phyloP scores from a whole-genome alignment of 2,888 invertebrate genomes.

The Prenolepis imparis region DNA sequence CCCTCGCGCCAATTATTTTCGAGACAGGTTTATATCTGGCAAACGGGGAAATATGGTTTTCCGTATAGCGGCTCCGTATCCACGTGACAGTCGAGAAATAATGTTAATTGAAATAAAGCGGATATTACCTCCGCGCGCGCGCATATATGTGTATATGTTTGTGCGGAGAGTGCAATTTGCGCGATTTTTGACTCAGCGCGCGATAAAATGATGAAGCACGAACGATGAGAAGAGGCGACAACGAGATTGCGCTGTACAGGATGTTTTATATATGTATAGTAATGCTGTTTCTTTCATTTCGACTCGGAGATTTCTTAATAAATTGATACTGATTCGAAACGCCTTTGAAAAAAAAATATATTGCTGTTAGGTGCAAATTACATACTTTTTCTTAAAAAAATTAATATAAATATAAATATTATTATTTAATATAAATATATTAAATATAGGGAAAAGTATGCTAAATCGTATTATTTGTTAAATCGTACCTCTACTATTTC shows the following conservation, averaged over 20 bases:
- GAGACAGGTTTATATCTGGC: conserved; percentile 32
- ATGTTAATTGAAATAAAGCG: conserved; percentile 46
- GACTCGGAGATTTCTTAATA: not conserved
- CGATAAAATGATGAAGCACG: not conserved
- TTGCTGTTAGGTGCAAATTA: too few relatives aligned
- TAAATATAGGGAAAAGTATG: too few relatives aligned
- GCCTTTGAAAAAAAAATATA: not conserved
- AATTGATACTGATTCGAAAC: not conserved
- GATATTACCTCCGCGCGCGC: conserved; percentile 5
- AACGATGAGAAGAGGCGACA: not conserved
- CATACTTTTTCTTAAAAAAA: too few relatives aligned
- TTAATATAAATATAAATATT: too few relatives aligned
- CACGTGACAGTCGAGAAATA: conserved; percentile 36
- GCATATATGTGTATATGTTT: not conserved
- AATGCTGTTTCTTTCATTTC: not conserved
- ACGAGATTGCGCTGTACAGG: conserved; percentile 1
- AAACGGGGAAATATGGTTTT: not conserved
- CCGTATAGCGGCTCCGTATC: conserved; percentile 17
- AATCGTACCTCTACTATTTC: too few relatives aligned
- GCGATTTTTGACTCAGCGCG: conserved; percentile 6
- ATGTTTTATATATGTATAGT: not conserved
- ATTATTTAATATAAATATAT: too few relatives aligned
- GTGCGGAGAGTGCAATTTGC: not conserved
- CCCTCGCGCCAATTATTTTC: conserved; percentile 40
- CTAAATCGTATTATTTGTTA: too few relatives aligned